A percentile compares a stretch with the other conserved stretches of the same genome.
Conservation (phyloP, 1,140 invertebrate species). For the Leptinotarsa undecemlineata region DNA sequence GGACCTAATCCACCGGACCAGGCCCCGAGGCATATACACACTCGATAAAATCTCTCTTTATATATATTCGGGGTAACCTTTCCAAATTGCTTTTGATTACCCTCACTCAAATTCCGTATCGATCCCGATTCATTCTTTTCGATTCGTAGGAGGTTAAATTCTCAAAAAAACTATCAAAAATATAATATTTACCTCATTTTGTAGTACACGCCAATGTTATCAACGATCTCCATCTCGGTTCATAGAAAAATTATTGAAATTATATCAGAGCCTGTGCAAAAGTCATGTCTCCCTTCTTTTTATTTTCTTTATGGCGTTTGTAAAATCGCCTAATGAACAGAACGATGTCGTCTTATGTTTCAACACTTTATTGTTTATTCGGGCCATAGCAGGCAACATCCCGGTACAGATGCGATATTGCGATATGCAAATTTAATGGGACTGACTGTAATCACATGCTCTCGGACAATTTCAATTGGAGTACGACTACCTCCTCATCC, state of each 20-base stretch:
- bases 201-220: neutral
- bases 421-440: slow-evolving; percentile 1
- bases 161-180: too few species aligned
- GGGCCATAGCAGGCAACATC: neutral
- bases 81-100: too few species aligned
- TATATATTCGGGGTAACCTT: too few species aligned
- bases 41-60: too few species aligned
- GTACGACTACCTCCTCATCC: neutral
- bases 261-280: neutral
- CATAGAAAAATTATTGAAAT: neutral
- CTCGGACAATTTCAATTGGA: neutral
- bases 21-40: too few species aligned
- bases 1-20: too few species aligned
- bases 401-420: neutral
- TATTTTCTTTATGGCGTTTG: slow-evolving; percentile 4
- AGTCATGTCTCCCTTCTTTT: neutral
- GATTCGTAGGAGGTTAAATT: too few species aligned
- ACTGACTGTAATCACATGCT: neutral
- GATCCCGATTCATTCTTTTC: too few species aligned
- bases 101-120: too few species aligned
- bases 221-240: neutral
- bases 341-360: neutral
- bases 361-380: slow-evolving; percentile 3
- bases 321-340: neutral
- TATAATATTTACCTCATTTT: too few species aligned